These are phyloP conservation scores for Gonocerus acuteangulatus DNA, from an alignment of 2,888 invertebrate genomes.

Conservation along the genomic window DNA sequence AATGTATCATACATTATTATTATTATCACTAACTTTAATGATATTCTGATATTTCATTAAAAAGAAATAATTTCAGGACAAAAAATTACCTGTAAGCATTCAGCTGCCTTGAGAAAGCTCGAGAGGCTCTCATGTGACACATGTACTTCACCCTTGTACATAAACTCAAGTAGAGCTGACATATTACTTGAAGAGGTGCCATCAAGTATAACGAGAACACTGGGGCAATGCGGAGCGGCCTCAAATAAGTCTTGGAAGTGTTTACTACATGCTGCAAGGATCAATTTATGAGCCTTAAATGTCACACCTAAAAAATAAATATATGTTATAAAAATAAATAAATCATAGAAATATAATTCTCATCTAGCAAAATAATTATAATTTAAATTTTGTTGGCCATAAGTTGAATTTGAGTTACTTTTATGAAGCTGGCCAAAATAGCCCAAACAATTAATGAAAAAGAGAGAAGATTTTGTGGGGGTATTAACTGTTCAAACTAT, in stretches of 20 bases:
- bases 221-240: constrained; percentile 68
- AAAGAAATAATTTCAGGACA: no score
- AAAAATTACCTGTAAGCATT: constrained; percentile 68
- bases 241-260: constrained; percentile 87
- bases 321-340: no score
- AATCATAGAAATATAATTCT: no score
- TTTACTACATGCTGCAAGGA: constrained; percentile 86
- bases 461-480: no score
- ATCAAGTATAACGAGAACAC: constrained; percentile 76
- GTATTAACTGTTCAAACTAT: no score
- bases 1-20: no score
- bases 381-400: no score
- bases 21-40: no score
- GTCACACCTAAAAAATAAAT: constrained; percentile 60
- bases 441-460: no score
- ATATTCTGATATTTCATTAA: no score
- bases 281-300: constrained; percentile 84
- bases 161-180: constrained; percentile 83
- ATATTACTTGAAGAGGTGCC: constrained; percentile 84
- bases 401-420: no score
- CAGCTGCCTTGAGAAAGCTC: constrained; percentile 84
- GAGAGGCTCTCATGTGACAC: constrained; percentile 85
- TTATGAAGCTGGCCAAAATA: not conserved
- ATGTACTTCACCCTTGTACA: constrained; percentile 91
- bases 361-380: no score